Evolutionary conservation across 2,888 invertebrate genomes (phyloP), one percentile per base, ranked within the genome.

Genomic region (Plebejus argus): DNA sequence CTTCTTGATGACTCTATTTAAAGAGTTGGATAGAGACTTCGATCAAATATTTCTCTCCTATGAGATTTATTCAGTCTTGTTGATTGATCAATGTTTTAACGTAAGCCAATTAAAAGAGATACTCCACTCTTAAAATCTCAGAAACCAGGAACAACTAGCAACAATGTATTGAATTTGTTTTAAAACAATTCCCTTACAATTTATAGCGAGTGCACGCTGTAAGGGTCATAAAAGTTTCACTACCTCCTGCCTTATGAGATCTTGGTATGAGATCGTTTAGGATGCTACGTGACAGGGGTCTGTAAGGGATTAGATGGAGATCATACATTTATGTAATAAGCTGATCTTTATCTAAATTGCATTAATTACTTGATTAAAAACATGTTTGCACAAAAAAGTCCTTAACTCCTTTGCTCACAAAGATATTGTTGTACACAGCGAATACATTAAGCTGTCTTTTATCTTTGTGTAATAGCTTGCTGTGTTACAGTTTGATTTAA

Each of bases 141-240:
- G 28, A 23, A 23, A 23, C 33, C 4, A 1, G 15, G 6, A 18
- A 35, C 70, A 70, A 7, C 39, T n/a, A 10, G 18, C 35, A 39
- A 71, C 71, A 39, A 39, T 20, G 71, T 71, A 71, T 71, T 20
- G 70, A 1, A 35, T 70, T 39, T 6, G 35, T 71, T 71, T 39
- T 71, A 71, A 71, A 71, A 35, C 71, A 71, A 71, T 71, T 71
- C 23, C n/a, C 20, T 39, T 20, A 10, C 35, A 39, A 71, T 71
- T 70, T 70, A 39, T 39, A 39, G 71, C 3, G 12, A 35, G 71
- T 71, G 39, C 35, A 39, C n/a, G 72, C 20, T 72, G 39, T 72
- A 72, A 72, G 49, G 45, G 12, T 5, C 72, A 72, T 72, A 76
- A 76, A 76, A 33, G 35, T 76, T 56, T 56, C 56, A 58, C 56